Percentiles rank a stretch among this genome's conserved stretches.
These are phyloP conservation scores for Macrobrachium nipponense DNA, from an alignment of 1,140 invertebrate species.

Conservation along the genomic window DNA sequence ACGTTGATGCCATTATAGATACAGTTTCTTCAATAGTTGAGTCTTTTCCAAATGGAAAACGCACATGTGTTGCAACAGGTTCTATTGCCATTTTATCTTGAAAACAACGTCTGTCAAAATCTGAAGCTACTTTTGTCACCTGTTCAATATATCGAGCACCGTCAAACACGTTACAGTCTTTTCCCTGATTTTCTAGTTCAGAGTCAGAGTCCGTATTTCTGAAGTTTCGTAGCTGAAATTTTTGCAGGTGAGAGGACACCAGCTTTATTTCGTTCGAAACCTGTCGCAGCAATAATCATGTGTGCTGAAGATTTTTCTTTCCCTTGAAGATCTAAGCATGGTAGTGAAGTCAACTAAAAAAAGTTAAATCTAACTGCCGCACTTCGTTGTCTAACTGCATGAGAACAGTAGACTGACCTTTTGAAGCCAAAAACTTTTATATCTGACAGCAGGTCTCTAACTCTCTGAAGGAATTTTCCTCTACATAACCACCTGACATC, in stretches of 20 bases:
- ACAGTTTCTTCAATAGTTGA: too few relatives aligned
- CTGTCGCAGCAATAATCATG: slow-evolving; percentile 35
- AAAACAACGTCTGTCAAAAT: slow-evolving; percentile 39
- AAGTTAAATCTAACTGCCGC: slow-evolving; percentile 30
- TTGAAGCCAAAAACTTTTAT: slow-evolving; percentile 13
- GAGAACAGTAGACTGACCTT: slow-evolving; percentile 15
- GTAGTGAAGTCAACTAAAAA: slow-evolving; percentile 31
- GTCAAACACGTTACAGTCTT: not conserved
- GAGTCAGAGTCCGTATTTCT: too few relatives aligned
- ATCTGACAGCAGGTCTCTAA: slow-evolving; percentile 35
- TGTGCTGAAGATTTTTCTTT: slow-evolving; percentile 23
- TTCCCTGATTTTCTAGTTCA: too few relatives aligned
- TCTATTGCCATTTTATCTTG: not conserved
- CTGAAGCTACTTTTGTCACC: slow-evolving; percentile 17
- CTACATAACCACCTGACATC: slow-evolving; percentile 34
- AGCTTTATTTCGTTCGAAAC: slow-evolving; percentile 8
- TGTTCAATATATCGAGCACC: slow-evolving; percentile 14
- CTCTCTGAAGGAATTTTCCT: slow-evolving; percentile 36
- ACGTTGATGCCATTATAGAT: too few relatives aligned
- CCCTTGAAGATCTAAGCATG: slow-evolving; percentile 8
- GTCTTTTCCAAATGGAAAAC: not conserved
- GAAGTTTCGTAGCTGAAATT: slow-evolving; percentile 2
- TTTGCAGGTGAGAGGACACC: slow-evolving; percentile 17
- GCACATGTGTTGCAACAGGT: not conserved
- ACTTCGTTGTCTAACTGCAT: slow-evolving; percentile 13